phyloP scores from a whole-genome alignment of 2,113 vertebrate genomes.

The Tenrec ecaudatus region DNA sequence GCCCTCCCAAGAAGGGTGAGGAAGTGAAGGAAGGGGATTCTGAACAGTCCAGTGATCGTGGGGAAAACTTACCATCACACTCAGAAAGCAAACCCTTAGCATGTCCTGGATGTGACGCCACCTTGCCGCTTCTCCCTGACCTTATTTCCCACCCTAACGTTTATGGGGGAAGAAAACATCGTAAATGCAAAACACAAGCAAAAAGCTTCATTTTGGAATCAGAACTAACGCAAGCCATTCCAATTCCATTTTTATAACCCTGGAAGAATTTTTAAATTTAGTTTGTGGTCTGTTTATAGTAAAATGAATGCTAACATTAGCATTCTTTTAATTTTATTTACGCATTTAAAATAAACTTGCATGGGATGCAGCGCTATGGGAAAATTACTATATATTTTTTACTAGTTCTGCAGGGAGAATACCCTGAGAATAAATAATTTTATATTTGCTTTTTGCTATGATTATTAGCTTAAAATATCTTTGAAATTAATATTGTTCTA shows the following conservation, averaged over 20 bases:
- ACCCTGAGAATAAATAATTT: too few species aligned
- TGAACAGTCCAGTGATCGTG: neutral
- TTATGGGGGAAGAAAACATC: conserved; percentile 39
- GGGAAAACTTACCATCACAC: neutral
- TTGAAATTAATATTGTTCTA: conserved; percentile 27
- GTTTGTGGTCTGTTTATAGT: too few species aligned
- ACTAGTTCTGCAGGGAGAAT: too few species aligned
- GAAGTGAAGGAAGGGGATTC: neutral
- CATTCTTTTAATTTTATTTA: too few species aligned
- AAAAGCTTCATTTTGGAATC: conserved; percentile 55
- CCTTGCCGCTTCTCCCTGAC: conserved; percentile 69
- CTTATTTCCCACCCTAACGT: conserved; percentile 59
- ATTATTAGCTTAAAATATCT: neutral
- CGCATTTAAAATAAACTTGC: too few species aligned
- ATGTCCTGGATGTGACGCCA: conserved; percentile 70
- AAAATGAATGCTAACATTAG: too few species aligned
- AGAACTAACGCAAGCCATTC: conserved; percentile 41
- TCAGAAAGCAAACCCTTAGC: conserved; percentile 67
- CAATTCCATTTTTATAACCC: conserved; percentile 44
- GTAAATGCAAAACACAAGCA: conserved; percentile 12
- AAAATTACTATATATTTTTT: too few species aligned
- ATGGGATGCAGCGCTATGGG: too few species aligned
- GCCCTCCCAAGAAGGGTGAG: neutral
- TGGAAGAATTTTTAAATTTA: neutral
- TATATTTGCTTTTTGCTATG: too few species aligned